Conservation (phyloP, 2,888 invertebrate species). For the Clepsis dumicolana region DNA sequence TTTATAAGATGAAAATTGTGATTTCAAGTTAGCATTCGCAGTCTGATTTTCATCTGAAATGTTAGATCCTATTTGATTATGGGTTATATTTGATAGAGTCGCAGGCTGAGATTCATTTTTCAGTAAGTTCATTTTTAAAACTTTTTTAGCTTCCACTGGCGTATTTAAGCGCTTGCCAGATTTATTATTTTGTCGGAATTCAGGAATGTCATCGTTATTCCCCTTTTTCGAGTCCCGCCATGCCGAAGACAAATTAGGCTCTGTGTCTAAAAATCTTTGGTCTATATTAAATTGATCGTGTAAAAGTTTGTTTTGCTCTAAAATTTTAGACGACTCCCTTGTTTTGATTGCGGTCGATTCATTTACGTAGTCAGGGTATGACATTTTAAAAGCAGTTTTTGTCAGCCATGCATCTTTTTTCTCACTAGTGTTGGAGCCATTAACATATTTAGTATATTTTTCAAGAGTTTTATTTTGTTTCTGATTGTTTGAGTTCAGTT, state of each 20-base stretch:
- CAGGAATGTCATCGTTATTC: constrained; percentile 50
- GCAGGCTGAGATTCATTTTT: constrained; percentile 53
- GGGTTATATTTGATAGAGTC: constrained; percentile 52
- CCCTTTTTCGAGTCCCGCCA: constrained; percentile 57
- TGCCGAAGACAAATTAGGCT: constrained; percentile 55
- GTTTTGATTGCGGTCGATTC: constrained; percentile 64
- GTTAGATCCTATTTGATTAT: constrained; percentile 57
- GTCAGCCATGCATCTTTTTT: constrained; percentile 46
- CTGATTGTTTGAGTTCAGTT: constrained; percentile 51
- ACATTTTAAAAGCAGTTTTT: constrained; percentile 62
- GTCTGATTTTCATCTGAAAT: constrained; percentile 57
- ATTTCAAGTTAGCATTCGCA: constrained; percentile 67
- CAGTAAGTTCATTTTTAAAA: constrained; percentile 50
- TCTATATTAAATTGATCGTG: constrained; percentile 69
- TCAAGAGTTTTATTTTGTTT: constrained; percentile 29
- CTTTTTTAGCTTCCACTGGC: constrained; percentile 58
- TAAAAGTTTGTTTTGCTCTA: constrained; percentile 71
- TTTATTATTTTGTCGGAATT: constrained; percentile 57
- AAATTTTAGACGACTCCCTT: constrained; percentile 66
- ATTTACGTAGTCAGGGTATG: constrained; percentile 63
- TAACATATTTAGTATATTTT: constrained; percentile 25
- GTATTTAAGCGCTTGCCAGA: constrained; percentile 75
- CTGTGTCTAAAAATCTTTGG: constrained; percentile 68
- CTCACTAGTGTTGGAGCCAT: constrained; percentile 3
- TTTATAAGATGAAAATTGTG: constrained; percentile 74